phyloP scores from a whole-genome alignment of 2,888 invertebrate species.

The Trissolcus japonicus region DNA sequence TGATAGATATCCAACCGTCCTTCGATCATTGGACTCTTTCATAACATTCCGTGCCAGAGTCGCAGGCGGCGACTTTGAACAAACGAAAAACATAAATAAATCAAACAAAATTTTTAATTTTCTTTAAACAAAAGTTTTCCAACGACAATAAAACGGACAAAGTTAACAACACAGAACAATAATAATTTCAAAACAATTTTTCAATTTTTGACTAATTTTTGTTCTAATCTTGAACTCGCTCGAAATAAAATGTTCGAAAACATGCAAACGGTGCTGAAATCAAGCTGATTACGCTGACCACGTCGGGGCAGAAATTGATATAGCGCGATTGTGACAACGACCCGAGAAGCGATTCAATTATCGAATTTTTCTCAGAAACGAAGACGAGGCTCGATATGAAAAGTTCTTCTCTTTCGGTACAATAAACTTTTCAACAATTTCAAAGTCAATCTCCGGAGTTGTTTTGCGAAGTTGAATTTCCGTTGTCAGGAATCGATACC shows the following conservation, averaged over 20 bases:
- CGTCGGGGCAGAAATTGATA: slow-evolving; percentile 43
- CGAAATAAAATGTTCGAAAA: slow-evolving; percentile 22
- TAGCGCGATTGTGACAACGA: slow-evolving; percentile 24
- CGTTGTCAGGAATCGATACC: too few relatives aligned
- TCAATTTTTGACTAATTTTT: too few relatives aligned
- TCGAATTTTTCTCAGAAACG: slow-evolving; percentile 32
- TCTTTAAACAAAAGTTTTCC: neutral
- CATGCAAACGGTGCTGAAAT: slow-evolving; percentile 28
- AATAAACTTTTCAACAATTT: too few relatives aligned
- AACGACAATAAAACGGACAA: too few relatives aligned
- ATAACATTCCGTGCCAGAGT: slow-evolving; percentile 27
- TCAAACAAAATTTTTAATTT: neutral
- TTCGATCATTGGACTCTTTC: slow-evolving; percentile 12
- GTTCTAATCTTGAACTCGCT: slow-evolving; percentile 43
- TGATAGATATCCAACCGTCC: slow-evolving; percentile 29
- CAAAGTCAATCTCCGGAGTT: too few relatives aligned
- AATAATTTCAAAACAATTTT: too few relatives aligned
- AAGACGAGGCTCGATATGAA: too few relatives aligned
- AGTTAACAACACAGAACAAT: too few relatives aligned
- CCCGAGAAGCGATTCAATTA: slow-evolving; percentile 1
- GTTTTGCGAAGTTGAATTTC: too few relatives aligned
- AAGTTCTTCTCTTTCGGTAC: too few relatives aligned
- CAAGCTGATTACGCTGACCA: slow-evolving; percentile 32
- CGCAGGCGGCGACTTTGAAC: neutral
- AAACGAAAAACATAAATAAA: neutral